Base-by-base conservation (phyloP, 2,797 vertebrate species). In the Silurus lanzhouensis region DNA sequence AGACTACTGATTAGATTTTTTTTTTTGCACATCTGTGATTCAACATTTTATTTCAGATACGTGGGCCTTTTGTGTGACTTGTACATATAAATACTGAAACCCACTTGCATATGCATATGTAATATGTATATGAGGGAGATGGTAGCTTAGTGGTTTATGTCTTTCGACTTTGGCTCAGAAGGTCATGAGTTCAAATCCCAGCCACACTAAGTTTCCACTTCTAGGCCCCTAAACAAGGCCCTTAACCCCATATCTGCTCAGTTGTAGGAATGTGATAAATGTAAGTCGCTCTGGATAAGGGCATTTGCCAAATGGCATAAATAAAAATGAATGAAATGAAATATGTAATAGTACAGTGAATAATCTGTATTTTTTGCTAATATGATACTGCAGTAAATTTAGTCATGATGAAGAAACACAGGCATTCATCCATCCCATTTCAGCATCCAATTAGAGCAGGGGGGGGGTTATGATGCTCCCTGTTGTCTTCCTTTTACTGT, bases 351-450 rank as follows among this genome's bases (percentile, higher is more conserved):
- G 46, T 20, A 44, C 27, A 83, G 80, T 27, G 27, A 75, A 63
- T 68, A 82, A 58, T 82, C 74, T 44, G 58, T 5, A 1, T 9
- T 66, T 82, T 82, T 74, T 46, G 52, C 79, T 86, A 83, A 81
- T 86, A 72, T 85, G 83, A 82, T 83, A 88, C 44, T 77, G 84
- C 82, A 86, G 52, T 88, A 86, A 66, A 83, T 88, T 68, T 66
- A 76, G 76, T 76, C 68, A 86, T 82, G 85, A 86, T 66, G 70
- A 81, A 84, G 77, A 81, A 78, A 55, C 60, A 71, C 81, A 87
- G 74, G 58, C 70, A 89, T 67, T 89, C 81, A 85, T 88, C 88
- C 87, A 86, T 87, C 91, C 91, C 86, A 75, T 84, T 85, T 86
- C 76, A 83, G 82, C 88, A 83, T 86, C 88, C 86, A 88, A 82